Evolutionary conservation across 1,140 invertebrate species (phyloP), one percentile per base, ranked within the genome.

Genomic region (Chironomus striatipennis): DNA sequence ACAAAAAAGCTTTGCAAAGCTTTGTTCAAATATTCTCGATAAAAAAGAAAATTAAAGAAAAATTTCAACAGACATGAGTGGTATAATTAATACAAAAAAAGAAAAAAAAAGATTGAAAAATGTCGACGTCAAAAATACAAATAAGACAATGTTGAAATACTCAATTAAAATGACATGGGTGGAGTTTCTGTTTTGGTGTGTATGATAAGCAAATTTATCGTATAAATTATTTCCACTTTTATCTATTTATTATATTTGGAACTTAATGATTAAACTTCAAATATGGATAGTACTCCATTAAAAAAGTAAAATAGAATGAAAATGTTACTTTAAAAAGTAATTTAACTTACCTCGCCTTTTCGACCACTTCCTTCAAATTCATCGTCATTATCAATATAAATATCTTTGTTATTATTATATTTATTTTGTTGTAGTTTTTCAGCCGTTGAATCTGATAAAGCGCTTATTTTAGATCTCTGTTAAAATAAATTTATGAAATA

Each of bases 81-180:
- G 24, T 34, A 5, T 34, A 34, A 34, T 34, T 34, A 34, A 34
- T 34, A 34, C 24, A 34, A 34, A 34, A 34, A 34, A 34, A n/a
- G 15, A 34, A 34, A 34, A 34, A 34, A 34, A n/a, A 57, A 20
- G n/a, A 18, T 9, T 1, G 1, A 70, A 70, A 70, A 70, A 6
- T 17, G 7, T 20, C 18, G 65, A 70, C 65, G 65, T 70, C 65
- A 70, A 70, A n/a, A 70, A 17, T 70, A 70, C 1, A 70, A 18
- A 70, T 70, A 21, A 17, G 18, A 70, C 17, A 21, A 9, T 15
- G 8, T 15, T 20, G 7, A 10, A 17, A 70, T 70, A 17, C 18
- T 18, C 65, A 20, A 70, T 70, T 70, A 70, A 70, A 70, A 20
- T 70, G 20, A 20, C 65, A 20, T 70, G 65, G 65, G 65, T 70